These are phyloP conservation scores for Pyxicephalus adspersus DNA, from an alignment of 2,113 vertebrate species.

Conservation along the genomic window DNA sequence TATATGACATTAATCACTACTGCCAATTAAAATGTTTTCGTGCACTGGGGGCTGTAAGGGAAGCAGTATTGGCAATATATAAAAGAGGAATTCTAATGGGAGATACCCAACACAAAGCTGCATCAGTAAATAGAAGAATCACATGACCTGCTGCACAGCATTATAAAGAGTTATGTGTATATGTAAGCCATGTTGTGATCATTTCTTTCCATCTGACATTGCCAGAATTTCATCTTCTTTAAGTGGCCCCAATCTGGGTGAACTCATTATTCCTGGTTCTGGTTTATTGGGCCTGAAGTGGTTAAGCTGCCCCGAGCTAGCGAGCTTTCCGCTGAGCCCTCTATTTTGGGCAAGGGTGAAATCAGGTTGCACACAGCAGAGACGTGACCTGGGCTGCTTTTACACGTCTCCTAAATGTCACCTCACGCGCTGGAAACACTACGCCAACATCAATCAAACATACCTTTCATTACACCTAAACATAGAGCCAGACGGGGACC, in stretches of 20 bases:
- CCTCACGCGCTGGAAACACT: background rate
- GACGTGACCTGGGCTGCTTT: slow-evolving; percentile 14
- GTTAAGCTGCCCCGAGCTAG: background rate
- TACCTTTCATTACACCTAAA: slow-evolving; percentile 48
- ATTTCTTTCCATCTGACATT: background rate
- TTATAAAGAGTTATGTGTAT: too few species aligned
- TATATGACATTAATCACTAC: too few species aligned
- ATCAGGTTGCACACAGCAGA: slow-evolving; percentile 28
- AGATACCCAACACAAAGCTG: too few species aligned
- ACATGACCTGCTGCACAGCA: too few species aligned
- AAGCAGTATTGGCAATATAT: too few species aligned
- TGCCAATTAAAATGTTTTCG: too few species aligned
- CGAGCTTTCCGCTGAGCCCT: background rate
- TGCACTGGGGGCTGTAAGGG: too few species aligned
- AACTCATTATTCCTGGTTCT: too few species aligned
- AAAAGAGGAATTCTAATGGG: too few species aligned
- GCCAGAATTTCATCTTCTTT: background rate
- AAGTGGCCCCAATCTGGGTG: too few species aligned
- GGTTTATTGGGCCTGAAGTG: background rate
- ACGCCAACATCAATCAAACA: slow-evolving; percentile 22
- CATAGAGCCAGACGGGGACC: background rate
- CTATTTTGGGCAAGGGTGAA: slow-evolving; percentile 51
- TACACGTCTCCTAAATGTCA: slow-evolving; percentile 48
- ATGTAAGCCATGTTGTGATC: too few species aligned
- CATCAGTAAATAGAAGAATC: too few species aligned